Base-by-base conservation (phyloP, 2,797 vertebrate species). In the Odontamblyopus rebecca region DNA sequence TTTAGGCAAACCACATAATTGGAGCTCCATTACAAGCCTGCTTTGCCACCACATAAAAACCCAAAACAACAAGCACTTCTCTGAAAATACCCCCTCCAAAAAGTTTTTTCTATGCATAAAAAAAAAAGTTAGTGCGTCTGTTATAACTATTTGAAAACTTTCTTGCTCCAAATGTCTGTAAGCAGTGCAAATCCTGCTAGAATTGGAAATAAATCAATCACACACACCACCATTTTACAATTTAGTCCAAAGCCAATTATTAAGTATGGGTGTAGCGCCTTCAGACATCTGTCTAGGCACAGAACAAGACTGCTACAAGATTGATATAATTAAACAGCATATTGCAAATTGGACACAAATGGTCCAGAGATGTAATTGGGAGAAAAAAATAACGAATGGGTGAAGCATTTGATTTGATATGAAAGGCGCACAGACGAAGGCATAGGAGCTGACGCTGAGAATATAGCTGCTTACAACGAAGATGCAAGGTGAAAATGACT, bases 1-100 rank as follows among this genome's bases (percentile, higher is more conserved):
- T 89, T 82, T 79, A 75, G 89, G 87, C 84, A 12, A 79, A 72
- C 75, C 82, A 71, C 72, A 71, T 91, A 90, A 90, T 90, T 91
- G 86, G 82, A 84, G 79, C 78, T 77, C 67, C 78, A 68, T 82
- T 82, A 74, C 71, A 78, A 82, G 79, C 68, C 68, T 75, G 78
- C 60, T 64, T 83, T 86, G 73, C 68, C 73, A 26, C 75, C 54
- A 69, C 69, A 75, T 72, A 83, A 62, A 80, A 70, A 15, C 70
- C 3, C 57, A 50, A 48, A 29, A 73, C 67, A 70, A 67, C 44
- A 29, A 62, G 64, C 54, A 73, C 32, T 71, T 73, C 72, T 56
- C 30, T 16, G 41, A 67, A 67, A 67, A 67, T 51, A 30, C 1
- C 61, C 61, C n/a, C 35, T 63, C 19, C 12, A 50, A 65, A 35